Evolutionary conservation across 2,888 invertebrate species (phyloP), one percentile per base, ranked within the genome.

Genomic region (Drosophila kambysellisi): DNA sequence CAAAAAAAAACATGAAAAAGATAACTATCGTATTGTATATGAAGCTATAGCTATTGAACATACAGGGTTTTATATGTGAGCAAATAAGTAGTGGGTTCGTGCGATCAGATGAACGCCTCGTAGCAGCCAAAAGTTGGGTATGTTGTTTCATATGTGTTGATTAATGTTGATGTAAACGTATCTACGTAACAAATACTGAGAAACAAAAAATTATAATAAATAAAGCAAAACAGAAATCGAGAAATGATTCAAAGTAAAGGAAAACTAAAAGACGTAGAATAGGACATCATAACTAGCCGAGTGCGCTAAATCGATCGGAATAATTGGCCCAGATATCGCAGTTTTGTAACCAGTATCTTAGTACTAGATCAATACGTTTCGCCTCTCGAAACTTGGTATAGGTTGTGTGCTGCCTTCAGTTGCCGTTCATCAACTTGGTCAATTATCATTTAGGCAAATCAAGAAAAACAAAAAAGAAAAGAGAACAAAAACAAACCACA

Each of bases 31-130:
- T 76, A 76, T 76, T 78, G 76, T 78, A 81, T 76, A 81, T 74
- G 73, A 83, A 82, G 81, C 86, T 89, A 86, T 86, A 86, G 83
- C 81, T 86, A 89, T 89, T 89, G 85, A 86, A 88, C 87, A 88
- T 88, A 88, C 88, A 88, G 88, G 88, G 88, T 88, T 88, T 88
- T 90, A 90, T 90, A 87, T 87, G 87, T 88, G 90, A 87, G 89
- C 83, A 89, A 83, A 83, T 83, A 88, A 62, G 69, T 74, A 88
- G 76, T 30, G 58, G 59, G 37, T 52, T 81, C 53, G 63, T 61
- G 65, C 76, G 58, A 80, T 72, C 51, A 71, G 39, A 56, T 71
- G 48, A 64, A 60, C 68, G 67, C 63, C 57, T 60, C 56, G 54
- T 77, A 76, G 72, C 66, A 63, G 59, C 72, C 63, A 76, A 72